Evolutionary conservation across 37 sponge, comb jelly and placozoan species (phyloP).

Genomic region (Ephydatia muelleri): DNA sequence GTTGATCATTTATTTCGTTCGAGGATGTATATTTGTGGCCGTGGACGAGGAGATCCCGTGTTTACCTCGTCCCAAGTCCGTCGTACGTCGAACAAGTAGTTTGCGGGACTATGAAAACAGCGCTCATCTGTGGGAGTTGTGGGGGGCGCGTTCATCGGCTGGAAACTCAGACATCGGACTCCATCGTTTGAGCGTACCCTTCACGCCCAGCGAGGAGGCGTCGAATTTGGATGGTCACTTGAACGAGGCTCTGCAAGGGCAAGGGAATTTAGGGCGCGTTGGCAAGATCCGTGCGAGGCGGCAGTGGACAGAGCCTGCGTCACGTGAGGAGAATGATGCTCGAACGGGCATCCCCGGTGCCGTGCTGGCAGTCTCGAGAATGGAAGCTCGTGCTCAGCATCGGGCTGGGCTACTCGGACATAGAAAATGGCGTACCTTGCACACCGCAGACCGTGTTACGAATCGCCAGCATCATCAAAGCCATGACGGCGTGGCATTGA

Average conservation of each 20-base stretch:
- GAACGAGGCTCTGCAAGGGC: background rate
- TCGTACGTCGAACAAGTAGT: too few species aligned
- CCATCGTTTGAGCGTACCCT: background rate
- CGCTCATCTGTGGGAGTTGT: background rate
- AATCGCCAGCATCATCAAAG: slow-evolving; percentile 92
- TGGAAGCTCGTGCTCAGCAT: slow-evolving; percentile 67
- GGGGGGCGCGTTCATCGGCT: background rate
- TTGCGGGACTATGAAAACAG: too few species aligned
- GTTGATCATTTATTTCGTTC: too few species aligned
- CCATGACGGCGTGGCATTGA: slow-evolving; percentile 76
- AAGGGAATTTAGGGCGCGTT: too few species aligned
- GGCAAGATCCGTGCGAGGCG: background rate
- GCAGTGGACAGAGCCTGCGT: slow-evolving; percentile 2
- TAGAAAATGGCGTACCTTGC: slow-evolving; percentile 80
- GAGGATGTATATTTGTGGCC: too few species aligned
- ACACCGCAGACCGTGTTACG: slow-evolving; percentile 71
- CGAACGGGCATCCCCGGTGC: slow-evolving; percentile 72
- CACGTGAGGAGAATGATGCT: slow-evolving; percentile 36
- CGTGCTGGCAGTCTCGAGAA: slow-evolving; percentile 61
- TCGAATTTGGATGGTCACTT: background rate
- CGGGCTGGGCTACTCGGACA: slow-evolving; percentile 77
- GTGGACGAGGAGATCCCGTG: too few species aligned
- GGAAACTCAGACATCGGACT: background rate
- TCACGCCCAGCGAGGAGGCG: background rate
- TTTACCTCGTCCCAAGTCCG: too few species aligned